phyloP scores from a whole-genome alignment of 64 coral and sea anemone species.

The Trachythela sp. region DNA sequence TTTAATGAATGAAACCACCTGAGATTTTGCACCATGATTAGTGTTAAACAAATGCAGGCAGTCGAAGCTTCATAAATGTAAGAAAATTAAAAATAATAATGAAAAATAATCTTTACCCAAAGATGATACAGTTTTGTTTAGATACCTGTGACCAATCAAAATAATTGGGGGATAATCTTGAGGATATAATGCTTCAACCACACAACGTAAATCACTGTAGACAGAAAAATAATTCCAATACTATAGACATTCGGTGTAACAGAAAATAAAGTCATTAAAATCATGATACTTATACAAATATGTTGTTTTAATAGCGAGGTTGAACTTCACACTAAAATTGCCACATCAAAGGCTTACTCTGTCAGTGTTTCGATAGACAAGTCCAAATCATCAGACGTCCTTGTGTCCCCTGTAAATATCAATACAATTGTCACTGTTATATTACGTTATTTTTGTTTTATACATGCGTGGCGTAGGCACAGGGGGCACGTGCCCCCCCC shows the following conservation, averaged over 20 bases:
- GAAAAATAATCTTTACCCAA: background rate
- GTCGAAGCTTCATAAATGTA: no score
- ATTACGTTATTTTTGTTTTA: no score
- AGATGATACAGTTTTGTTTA: background rate
- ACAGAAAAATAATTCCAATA: background rate
- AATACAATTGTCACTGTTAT: no score
- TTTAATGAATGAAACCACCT: no score
- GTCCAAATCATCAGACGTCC: constrained; percentile 61
- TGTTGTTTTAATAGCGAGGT: no score
- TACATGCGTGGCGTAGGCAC: no score
- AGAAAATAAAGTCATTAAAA: background rate
- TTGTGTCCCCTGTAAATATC: constrained; percentile 58
- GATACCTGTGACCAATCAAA: constrained; percentile 92
- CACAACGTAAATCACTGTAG: constrained; percentile 67
- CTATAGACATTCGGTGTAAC: background rate
- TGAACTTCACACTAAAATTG: background rate
- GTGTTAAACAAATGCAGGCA: no score
- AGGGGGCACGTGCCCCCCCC: no score
- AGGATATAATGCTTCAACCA: constrained; percentile 61
- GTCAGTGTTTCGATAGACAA: constrained; percentile 69
- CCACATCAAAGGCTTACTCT: constrained; percentile 40
- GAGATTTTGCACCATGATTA: no score
- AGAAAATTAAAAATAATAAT: background rate
- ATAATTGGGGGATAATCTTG: constrained; percentile 60
- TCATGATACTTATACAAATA: no score